Base-by-base conservation (phyloP, 2,888 invertebrate genomes). In the Cosmorhoe ocellata region DNA sequence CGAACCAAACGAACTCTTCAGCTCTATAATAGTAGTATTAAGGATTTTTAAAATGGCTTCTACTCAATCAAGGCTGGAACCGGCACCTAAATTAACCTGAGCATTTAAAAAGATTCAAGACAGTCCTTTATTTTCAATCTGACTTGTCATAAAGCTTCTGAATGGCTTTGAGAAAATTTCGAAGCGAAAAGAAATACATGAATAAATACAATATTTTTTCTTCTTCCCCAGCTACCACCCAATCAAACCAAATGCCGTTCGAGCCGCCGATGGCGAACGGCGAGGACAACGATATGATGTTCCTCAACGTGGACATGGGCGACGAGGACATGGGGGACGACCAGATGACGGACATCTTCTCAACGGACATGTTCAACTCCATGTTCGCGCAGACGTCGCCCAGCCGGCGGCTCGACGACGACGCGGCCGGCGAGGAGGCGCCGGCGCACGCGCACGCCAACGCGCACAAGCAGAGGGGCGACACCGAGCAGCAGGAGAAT, bases 341-440 rank as follows among this genome's bases (percentile, higher is more conserved):
- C 69, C 93, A 93, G 69, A 88, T 88, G 92, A 92, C 93, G 65
- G 94, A 95, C 67, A 71, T 89, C 66, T 72, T 88, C 44, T 79
- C 81, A 67, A 93, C 93, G 56, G 97, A 96, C 79, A 94, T 97
- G 76, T 95, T 97, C 84, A 93, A 92, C 68, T 71, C 72, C 65
- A 84, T 85, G 81, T 86, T 83, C 82, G 74, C 79, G 56, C 77
- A 74, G 46, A 73, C 72, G 61, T 71, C 69, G 43, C 76, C 77
- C n/a, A 12, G 22, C 43, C 70, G 61, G 42, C 68, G 64, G 56
- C 63, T 41, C 46, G 66, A 64, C 69, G 80, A 77, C 57, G 83
- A 84, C 49, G 58, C 63, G 11, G 61, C 56, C 11, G 68, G 63
- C 10, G 56, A 49, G 38, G 76, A 63, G 59, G 71, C 65, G 62